Base-by-base conservation (phyloP, 2,888 invertebrate genomes). In the Deilephila porcellus region DNA sequence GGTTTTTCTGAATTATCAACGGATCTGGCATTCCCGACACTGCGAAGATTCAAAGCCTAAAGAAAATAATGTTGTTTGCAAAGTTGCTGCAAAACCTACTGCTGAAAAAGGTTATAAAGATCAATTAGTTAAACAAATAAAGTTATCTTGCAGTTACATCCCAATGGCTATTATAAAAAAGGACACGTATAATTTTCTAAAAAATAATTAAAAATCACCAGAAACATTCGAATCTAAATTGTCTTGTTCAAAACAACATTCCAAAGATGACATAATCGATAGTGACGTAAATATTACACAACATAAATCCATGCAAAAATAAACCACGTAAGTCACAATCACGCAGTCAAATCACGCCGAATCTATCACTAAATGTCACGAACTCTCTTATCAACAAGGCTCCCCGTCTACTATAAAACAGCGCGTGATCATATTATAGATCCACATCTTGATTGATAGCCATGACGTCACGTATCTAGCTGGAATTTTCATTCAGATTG, bases 381-480 rank as follows among this genome's bases (percentile, higher is more conserved):
- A 72, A 56, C 53, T 56, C 19, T 34, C 20, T 72, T 56, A 56
- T 72, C 34, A 53, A 32, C 62, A 11, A 37, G 6, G 29, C 20
- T 32, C 8, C 52, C 25, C 34, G 5, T 7, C n/a, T 67, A 19
- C 25, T 56, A 45, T 45, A 14, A 45, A 37, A 11, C 17, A 29
- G 11, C 64, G 72, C 67, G 67, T 73, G 72, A 73, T 73, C 25
- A 19, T 29, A 37, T 14, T 29, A 37, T 14, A 73, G 37, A 59
- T 56, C 19, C 6, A 25, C 25, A 59, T 67, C 34, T 53, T 73
- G 72, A 73, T 73, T 34, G 67, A 73, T 67, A 56, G 29, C 32
- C 19, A 19, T 67, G 29, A 73, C 72, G 72, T 60, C 72, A 67
- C 59, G 17, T 25, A 67, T 52, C 67, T 52, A 25, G 17, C 20